Percentiles rank a stretch among this genome's conserved stretches.
Conservation (phyloP, 2,113 vertebrate genomes). For the Tenebrosternarchus preto region DNA sequence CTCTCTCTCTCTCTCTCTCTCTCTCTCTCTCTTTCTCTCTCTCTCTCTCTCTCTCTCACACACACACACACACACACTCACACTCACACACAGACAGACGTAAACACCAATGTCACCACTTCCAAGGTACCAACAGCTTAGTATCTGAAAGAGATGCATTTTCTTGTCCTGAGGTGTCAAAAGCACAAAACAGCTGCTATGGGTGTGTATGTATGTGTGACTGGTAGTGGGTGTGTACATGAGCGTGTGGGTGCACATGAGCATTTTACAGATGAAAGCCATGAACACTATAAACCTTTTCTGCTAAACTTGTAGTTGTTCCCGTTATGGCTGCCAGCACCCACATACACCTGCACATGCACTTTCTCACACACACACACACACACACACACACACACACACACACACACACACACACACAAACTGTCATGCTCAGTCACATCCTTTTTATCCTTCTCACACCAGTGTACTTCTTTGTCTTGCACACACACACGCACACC, state of each 20-base stretch:
- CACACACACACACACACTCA: neutral
- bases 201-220: slow-evolving; percentile 18
- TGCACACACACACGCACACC: no score
- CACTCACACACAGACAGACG: no score
- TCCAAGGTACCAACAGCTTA: no score
- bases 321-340: slow-evolving; percentile 65
- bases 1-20: no score
- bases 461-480: neutral
- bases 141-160: slow-evolving; percentile 1
- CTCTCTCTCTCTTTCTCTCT: no score
- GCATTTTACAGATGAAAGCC: slow-evolving; percentile 24
- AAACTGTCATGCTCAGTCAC: slow-evolving; percentile 31
- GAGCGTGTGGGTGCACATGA: neutral
- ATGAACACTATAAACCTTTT: neutral
- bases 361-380: slow-evolving; percentile 6
- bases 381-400: slow-evolving; percentile 48
- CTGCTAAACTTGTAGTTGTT: slow-evolving; percentile 36
- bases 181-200: slow-evolving; percentile 12
- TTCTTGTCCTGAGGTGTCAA: slow-evolving; percentile 14
- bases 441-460: slow-evolving; percentile 25
- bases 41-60: no score
- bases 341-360: slow-evolving; percentile 27
- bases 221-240: neutral
- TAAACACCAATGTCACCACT: no score
- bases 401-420: slow-evolving; percentile 30